Evolutionary conservation across 1,140 invertebrate species (phyloP).

Genomic region (Drosophila aff.): DNA sequence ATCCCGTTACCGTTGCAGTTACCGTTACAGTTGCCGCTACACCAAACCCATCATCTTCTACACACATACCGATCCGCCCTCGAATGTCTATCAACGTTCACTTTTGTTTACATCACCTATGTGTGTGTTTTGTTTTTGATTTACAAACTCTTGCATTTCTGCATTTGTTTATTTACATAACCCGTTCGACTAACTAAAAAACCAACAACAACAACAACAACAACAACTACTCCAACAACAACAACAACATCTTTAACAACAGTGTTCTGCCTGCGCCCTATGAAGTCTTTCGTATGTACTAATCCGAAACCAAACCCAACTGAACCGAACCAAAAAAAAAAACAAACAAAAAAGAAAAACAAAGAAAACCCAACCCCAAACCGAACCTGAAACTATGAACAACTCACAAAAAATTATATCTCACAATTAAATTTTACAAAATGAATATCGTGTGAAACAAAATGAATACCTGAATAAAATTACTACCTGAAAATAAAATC

Average conservation of each 20-base stretch:
- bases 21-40: conserved; percentile 69
- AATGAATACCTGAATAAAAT: conserved; percentile 65
- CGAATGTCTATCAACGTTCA: conserved; percentile 77
- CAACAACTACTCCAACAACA: conserved; percentile 26
- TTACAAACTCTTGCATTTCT: conserved; percentile 83
- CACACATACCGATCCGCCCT: conserved; percentile 77
- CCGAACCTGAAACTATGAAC: conserved; percentile 31
- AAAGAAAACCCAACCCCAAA: conserved; percentile 19
- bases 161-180: conserved; percentile 84
- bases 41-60: conserved; percentile 77
- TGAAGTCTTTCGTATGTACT: conserved; percentile 85
- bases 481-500: conserved; percentile 39
- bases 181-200: conserved; percentile 69
- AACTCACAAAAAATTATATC: conserved; percentile 53
- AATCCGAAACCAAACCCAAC: conserved; percentile 49
- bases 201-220: conserved; percentile 41
- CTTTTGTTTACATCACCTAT: conserved; percentile 79
- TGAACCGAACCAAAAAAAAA: conserved; percentile 27
- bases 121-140: conserved; percentile 83
- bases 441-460: conserved; percentile 59
- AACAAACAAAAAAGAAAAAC: conserved; percentile 15
- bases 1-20: conserved; percentile 63
- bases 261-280: conserved; percentile 84
- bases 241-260: conserved; percentile 25
- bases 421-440: conserved; percentile 68